Percentiles rank a stretch among this genome's conserved stretches.
Evolutionary conservation across 2,797 vertebrate genomes (phyloP).

Genomic region (Diplodus sargus): DNA sequence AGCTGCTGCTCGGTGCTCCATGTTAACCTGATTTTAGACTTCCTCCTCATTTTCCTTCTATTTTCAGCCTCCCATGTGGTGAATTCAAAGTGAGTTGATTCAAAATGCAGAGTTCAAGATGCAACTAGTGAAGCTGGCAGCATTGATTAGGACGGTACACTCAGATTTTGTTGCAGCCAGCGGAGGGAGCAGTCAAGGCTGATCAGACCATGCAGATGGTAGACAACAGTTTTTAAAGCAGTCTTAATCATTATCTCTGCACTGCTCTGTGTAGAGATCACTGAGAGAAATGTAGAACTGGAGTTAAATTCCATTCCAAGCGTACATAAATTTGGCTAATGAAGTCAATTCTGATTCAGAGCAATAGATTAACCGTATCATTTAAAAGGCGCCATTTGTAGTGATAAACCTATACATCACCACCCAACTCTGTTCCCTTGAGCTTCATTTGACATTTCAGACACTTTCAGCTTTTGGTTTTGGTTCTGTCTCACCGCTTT

Average conservation of each 20-base stretch:
- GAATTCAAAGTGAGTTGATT: conserved; percentile 30
- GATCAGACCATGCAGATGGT: background rate
- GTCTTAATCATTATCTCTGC: background rate
- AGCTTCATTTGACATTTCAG: background rate
- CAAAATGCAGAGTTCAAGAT: conserved; percentile 23
- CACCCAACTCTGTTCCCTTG: background rate
- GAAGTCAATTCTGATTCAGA: background rate
- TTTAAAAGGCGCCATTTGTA: background rate
- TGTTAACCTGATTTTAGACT: conserved; percentile 65
- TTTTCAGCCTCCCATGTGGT: conserved; percentile 39
- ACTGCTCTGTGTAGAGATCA: too few relatives aligned
- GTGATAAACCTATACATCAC: too few relatives aligned
- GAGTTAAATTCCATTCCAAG: too few relatives aligned
- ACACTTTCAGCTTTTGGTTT: background rate
- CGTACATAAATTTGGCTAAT: too few relatives aligned
- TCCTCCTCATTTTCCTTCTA: conserved; percentile 54
- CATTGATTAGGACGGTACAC: conserved; percentile 1
- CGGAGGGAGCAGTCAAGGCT: background rate
- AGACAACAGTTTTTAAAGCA: background rate
- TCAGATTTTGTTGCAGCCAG: conserved; percentile 11
- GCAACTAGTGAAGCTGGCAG: conserved; percentile 35
- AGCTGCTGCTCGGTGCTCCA: conserved; percentile 41
- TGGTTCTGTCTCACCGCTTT: background rate
- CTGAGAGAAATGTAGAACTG: too few relatives aligned
- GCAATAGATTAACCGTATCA: background rate